phyloP scores from a whole-genome alignment of 2,797 vertebrate species.

The Xenentodon cancila region DNA sequence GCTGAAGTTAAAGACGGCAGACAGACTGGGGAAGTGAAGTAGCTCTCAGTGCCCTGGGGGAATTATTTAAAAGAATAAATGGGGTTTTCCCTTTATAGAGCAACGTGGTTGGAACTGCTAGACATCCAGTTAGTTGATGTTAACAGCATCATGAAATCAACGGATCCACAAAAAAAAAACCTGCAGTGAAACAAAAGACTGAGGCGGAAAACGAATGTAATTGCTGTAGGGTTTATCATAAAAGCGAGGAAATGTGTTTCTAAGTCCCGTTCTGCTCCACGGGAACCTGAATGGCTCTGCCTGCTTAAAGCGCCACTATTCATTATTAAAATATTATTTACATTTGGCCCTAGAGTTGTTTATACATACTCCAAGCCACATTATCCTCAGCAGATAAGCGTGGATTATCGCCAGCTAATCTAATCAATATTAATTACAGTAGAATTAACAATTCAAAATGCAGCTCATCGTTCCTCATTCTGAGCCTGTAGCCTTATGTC shows the following conservation, averaged over 20 bases:
- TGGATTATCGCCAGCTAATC: conserved; percentile 52
- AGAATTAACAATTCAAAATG: conserved; percentile 47
- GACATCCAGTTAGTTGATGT: conserved; percentile 45
- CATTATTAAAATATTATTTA: conserved; percentile 48
- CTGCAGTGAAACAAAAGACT: conserved; percentile 46
- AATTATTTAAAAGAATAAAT: conserved; percentile 24
- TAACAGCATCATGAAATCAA: conserved; percentile 54
- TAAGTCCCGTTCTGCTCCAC: conserved; percentile 4
- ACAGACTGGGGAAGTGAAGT: conserved; percentile 39
- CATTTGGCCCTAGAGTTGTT: conserved; percentile 52
- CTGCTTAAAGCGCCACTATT: conserved; percentile 9
- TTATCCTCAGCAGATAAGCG: conserved; percentile 49
- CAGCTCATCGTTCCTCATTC: conserved; percentile 38
- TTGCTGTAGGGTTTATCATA: conserved; percentile 27
- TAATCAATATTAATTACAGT: conserved; percentile 70
- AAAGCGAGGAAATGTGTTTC: conserved; percentile 19
- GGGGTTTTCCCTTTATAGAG: conserved; percentile 26
- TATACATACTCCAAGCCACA: conserved; percentile 22
- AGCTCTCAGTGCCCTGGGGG: conserved; percentile 31
- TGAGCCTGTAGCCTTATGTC: conserved; percentile 13
- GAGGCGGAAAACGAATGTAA: conserved; percentile 36
- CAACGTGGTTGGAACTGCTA: conserved; percentile 34
- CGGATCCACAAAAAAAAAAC: conserved; percentile 18
- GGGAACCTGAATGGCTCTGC: conserved; percentile 22
- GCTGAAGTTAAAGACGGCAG: conserved; percentile 64